phyloP scores from a whole-genome alignment of 2,113 vertebrate genomes.

The Circaetus gallicus region DNA sequence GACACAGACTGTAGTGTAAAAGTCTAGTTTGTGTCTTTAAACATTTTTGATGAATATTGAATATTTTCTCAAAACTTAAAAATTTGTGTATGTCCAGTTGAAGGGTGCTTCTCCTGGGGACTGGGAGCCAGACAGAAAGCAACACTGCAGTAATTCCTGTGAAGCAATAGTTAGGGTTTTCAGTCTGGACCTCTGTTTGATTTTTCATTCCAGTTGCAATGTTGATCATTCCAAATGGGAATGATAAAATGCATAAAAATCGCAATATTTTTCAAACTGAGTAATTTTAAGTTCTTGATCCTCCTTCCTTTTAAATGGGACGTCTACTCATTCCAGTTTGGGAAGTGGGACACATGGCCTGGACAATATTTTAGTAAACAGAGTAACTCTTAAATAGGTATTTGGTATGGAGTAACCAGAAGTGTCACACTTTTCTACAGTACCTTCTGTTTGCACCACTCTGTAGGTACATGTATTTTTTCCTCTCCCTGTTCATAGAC shows the following conservation, averaged over 20 bases:
- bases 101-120: not conserved
- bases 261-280: not conserved
- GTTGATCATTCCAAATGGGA: not conserved
- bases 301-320: not conserved
- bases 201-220: not conserved
- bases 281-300: not conserved
- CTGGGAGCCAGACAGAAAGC: not conserved
- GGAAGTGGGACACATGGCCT: not conserved
- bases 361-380: not conserved
- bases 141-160: not conserved
- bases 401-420: not conserved
- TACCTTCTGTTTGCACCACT: not conserved
- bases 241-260: not conserved
- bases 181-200: not conserved
- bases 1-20: not conserved
- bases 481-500: not conserved
- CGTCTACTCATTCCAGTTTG: not conserved
- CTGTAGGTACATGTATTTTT: not conserved
- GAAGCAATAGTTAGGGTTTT: not conserved
- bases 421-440: fast-evolving
- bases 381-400: not conserved
- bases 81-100: fast-evolving
- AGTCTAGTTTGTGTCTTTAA: not conserved
- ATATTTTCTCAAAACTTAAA: not conserved
- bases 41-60: not conserved